Conservation (phyloP, 2,113 vertebrate genomes). For the Corythornis madagascariensis region DNA sequence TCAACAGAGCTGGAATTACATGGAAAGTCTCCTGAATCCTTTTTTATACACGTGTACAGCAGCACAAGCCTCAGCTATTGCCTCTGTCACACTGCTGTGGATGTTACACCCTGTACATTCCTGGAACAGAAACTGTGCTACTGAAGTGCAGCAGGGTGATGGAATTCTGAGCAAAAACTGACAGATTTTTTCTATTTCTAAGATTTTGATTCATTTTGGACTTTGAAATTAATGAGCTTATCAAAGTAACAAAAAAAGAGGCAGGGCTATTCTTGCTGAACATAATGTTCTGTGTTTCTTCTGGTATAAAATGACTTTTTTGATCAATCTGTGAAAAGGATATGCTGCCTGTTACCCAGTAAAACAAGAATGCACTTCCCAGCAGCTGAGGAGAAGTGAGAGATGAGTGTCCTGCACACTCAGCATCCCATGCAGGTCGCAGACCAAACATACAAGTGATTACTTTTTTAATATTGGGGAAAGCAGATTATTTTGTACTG, state of each 20-base stretch:
- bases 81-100: background rate
- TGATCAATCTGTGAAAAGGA: background rate
- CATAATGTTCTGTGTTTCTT: background rate
- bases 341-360: background rate
- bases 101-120: background rate
- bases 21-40: background rate
- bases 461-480: background rate
- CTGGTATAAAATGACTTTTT: background rate
- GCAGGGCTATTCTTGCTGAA: background rate
- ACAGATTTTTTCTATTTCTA: background rate
- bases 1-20: background rate
- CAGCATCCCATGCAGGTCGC: background rate
- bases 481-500: background rate
- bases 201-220: background rate
- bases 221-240: background rate
- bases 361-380: background rate
- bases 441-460: background rate
- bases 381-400: background rate
- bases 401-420: rapidly evolving
- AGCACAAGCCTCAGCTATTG: background rate
- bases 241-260: background rate
- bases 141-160: background rate
- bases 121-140: background rate
- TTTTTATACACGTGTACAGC: rapidly evolving
- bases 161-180: background rate